phyloP scores from a whole-genome alignment of 2,113 vertebrate species.

The Lipotes vexillifer region DNA sequence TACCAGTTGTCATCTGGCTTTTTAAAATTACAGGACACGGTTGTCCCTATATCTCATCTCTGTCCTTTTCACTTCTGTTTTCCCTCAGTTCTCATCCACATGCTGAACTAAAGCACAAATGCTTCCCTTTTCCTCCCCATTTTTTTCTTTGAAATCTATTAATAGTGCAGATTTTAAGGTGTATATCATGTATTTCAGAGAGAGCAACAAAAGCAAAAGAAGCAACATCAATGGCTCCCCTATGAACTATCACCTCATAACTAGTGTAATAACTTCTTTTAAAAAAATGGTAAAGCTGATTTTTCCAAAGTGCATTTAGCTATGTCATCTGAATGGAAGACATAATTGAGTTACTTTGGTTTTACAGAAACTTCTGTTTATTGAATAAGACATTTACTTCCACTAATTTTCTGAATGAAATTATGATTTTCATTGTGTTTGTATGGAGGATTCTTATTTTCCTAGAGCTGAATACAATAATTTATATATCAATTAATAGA shows the following conservation, averaged over 20 bases:
- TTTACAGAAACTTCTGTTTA: not conserved
- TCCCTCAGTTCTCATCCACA: not conserved
- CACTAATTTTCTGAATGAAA: not conserved
- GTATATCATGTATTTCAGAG: not conserved
- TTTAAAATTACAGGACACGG: not conserved
- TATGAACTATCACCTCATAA: not conserved
- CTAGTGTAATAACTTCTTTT: not conserved
- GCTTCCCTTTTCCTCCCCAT: not conserved
- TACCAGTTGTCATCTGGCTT: not conserved
- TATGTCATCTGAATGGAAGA: not conserved
- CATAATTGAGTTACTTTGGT: not conserved
- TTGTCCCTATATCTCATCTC: not conserved
- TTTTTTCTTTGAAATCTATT: not conserved
- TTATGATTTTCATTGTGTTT: not conserved
- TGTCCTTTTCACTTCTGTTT: not conserved
- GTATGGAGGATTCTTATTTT: not conserved
- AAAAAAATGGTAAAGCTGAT: not conserved
- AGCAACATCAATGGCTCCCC: not conserved
- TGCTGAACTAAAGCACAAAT: not conserved
- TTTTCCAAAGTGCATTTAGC: not conserved
- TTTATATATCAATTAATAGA: not conserved
- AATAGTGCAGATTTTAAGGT: not conserved
- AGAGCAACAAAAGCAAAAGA: not conserved
- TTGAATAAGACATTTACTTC: not conserved
- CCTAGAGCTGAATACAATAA: not conserved